Evolutionary conservation across 2,113 vertebrate species (phyloP).

Genomic region (Saimiri boliviensis): DNA sequence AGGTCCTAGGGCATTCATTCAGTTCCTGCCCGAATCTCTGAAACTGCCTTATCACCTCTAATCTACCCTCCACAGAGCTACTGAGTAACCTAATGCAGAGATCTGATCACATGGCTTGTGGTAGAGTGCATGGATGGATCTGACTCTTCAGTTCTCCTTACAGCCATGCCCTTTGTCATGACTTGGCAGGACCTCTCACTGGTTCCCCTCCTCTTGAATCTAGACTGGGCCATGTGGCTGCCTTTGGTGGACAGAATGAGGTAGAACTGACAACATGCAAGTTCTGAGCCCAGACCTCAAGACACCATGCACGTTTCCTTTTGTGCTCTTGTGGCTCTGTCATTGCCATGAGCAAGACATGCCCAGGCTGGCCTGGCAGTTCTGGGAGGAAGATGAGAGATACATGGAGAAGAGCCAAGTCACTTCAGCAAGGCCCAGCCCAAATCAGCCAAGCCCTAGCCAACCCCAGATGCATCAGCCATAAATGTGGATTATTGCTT

Average conservation of each 20-base stretch:
- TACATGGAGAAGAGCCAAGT: not conserved
- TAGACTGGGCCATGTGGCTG: not conserved
- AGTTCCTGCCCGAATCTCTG: not conserved
- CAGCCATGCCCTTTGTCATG: not conserved
- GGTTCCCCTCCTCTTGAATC: not conserved
- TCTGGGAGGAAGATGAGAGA: conserved; percentile 3
- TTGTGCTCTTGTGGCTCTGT: not conserved
- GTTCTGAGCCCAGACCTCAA: not conserved
- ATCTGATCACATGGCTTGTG: not conserved
- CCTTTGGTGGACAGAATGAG: not conserved
- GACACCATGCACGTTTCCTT: not conserved
- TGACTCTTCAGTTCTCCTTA: not conserved
- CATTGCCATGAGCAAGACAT: not conserved
- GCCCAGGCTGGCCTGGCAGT: not conserved
- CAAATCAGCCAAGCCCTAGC: not conserved
- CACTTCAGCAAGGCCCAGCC: not conserved
- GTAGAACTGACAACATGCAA: not conserved
- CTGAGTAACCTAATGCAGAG: not conserved
- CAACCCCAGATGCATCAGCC: not conserved
- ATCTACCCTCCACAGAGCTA: not conserved
- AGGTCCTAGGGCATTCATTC: not conserved
- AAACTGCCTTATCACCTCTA: not conserved
- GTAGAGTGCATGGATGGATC: not conserved
- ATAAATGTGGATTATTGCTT: not conserved
- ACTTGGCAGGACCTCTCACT: not conserved